Conservation (phyloP, 2,888 invertebrate species). For the Drosophila mimetica region DNA sequence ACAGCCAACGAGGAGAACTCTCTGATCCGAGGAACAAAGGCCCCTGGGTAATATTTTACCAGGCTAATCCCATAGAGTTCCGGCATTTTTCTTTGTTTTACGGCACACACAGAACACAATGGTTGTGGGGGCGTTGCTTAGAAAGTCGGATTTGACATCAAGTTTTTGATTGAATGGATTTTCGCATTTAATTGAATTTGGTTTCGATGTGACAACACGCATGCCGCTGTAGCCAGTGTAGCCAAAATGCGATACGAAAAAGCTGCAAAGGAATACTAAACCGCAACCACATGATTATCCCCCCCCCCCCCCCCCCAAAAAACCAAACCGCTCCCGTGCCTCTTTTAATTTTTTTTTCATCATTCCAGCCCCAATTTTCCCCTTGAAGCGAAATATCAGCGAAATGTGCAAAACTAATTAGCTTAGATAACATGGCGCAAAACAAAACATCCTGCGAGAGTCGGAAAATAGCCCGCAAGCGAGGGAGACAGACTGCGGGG, state of each 20-base stretch:
- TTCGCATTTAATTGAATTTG: conserved; percentile 37
- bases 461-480: background rate
- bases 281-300: conserved; percentile 21
- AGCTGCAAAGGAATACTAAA: background rate
- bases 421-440: conserved; percentile 19
- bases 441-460: conserved; percentile 4
- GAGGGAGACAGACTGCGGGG: background rate
- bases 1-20: background rate
- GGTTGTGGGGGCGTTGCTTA: background rate
- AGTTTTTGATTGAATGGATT: conserved; percentile 35
- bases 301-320: no score
- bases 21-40: conserved; percentile 9
- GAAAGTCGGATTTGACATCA: conserved; percentile 14
- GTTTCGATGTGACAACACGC: conserved; percentile 4
- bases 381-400: conserved; percentile 10
- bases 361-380: background rate
- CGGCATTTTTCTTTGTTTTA: conserved; percentile 8
- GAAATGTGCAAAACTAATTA: conserved; percentile 37
- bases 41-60: conserved; percentile 13
- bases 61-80: conserved; percentile 14
- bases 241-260: background rate
- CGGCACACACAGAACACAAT: conserved; percentile 3
- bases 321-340: background rate
- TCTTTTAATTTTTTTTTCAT: background rate
- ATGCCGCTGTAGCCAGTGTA: background rate